A percentile compares a stretch with the other conserved stretches of the same genome.
These are phyloP conservation scores for Boloria euphrosyne DNA, from an alignment of 2,888 invertebrate genomes.

Conservation along the genomic window DNA sequence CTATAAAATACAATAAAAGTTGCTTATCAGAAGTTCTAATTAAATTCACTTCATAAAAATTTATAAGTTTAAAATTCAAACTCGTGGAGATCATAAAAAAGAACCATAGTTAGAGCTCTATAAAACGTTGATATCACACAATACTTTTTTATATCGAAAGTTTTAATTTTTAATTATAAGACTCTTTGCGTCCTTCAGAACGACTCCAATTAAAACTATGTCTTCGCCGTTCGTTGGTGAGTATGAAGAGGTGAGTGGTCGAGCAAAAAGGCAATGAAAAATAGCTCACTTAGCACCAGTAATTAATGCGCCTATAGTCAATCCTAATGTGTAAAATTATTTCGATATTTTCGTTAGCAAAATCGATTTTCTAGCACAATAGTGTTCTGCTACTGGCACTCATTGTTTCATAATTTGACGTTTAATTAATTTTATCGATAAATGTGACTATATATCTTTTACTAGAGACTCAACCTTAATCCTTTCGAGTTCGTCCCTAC, in stretches of 20 bases:
- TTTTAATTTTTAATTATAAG: constrained; percentile 74
- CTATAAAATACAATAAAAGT: constrained; percentile 14
- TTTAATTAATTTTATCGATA: constrained; percentile 12
- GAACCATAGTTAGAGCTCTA: constrained; percentile 13
- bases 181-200: constrained; percentile 66
- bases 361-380: background rate
- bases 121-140: constrained; percentile 25
- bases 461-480: no score
- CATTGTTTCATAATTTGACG: background rate
- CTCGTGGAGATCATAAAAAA: constrained; percentile 17
- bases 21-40: constrained; percentile 1
- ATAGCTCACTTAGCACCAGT: constrained; percentile 60
- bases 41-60: constrained; percentile 16
- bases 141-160: constrained; percentile 35
- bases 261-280: constrained; percentile 63
- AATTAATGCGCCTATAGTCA: constrained; percentile 62
- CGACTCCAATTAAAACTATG: constrained; percentile 79
- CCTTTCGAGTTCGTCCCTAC: no score
- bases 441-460: no score
- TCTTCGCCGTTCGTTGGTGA: constrained; percentile 59
- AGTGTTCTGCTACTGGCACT: constrained; percentile 8
- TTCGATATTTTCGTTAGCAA: constrained; percentile 18
- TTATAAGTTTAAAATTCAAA: constrained; percentile 4
- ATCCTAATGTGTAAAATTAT: constrained; percentile 49
- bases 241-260: constrained; percentile 66